phyloP scores from a whole-genome alignment of 1,140 invertebrate genomes.

The Euura saliciscinereae region DNA sequence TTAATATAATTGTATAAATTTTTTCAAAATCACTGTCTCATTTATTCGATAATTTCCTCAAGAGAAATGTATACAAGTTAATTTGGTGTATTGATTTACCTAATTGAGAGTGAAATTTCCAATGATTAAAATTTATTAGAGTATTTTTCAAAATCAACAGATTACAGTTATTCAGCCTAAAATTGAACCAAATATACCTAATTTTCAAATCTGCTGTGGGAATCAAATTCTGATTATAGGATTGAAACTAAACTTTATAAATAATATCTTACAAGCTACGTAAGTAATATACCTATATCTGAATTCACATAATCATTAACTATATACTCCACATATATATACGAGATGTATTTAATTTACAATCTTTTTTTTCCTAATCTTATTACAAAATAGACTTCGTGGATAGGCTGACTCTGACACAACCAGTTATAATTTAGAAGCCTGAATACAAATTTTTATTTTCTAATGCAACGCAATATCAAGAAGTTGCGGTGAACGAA shows the following conservation, averaged over 20 bases:
- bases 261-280: not conserved
- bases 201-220: not conserved
- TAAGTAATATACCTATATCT: constrained; percentile 5
- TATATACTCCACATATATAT: not conserved
- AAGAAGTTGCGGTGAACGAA: not conserved
- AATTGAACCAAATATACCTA: not conserved
- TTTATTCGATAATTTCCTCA: not conserved
- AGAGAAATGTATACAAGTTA: not conserved
- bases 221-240: not conserved
- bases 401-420: not conserved
- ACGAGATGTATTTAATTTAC: not conserved
- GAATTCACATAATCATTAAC: not conserved
- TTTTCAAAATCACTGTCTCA: not conserved
- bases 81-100: too few relatives aligned
- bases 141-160: constrained; percentile 2
- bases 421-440: not conserved
- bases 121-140: constrained; percentile 1
- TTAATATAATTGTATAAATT: too few relatives aligned
- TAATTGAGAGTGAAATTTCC: not conserved
- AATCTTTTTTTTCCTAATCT: not conserved
- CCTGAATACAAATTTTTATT: constrained; percentile 6
- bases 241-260: not conserved
- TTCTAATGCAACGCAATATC: not conserved
- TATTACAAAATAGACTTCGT: constrained; percentile 6
- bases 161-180: not conserved